A percentile compares a stretch with the other conserved stretches of the same genome.
Evolutionary conservation across 2,888 invertebrate genomes (phyloP).

Genomic region (Cephus spinipes): DNA sequence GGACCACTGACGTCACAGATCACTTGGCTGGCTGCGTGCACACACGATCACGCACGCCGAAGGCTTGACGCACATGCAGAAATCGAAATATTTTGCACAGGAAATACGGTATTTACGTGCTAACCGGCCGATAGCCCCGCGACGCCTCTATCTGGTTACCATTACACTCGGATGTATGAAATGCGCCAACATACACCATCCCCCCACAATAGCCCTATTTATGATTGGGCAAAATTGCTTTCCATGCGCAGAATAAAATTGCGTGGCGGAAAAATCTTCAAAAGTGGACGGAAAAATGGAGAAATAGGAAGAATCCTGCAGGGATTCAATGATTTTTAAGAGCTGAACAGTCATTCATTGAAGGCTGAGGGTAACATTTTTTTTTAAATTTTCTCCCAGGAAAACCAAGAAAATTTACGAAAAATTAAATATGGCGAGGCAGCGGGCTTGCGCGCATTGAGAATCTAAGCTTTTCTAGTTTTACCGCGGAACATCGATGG

Average conservation of each 20-base stretch:
- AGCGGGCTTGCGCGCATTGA: constrained; percentile 49
- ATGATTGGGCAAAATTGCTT: constrained; percentile 68
- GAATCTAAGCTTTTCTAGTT: constrained; percentile 14
- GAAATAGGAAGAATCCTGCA: background rate
- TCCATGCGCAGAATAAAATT: constrained; percentile 68
- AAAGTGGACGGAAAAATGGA: constrained; percentile 25
- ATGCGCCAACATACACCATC: constrained; percentile 64
- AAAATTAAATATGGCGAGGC: constrained; percentile 61
- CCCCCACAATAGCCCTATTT: constrained; percentile 68
- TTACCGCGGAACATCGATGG: constrained; percentile 16
- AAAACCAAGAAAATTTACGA: constrained; percentile 49
- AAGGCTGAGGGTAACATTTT: constrained; percentile 1
- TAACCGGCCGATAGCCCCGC: constrained; percentile 63
- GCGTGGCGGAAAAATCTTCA: constrained; percentile 63
- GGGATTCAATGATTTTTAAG: background rate
- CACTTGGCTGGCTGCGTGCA: constrained; percentile 46
- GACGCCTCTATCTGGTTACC: constrained; percentile 66
- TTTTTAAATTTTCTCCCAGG: constrained; percentile 30
- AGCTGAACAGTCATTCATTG: background rate
- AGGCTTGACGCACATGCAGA: constrained; percentile 19
- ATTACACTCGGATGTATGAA: constrained; percentile 67
- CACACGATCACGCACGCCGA: constrained; percentile 31
- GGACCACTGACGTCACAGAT: constrained; percentile 63
- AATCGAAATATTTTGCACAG: constrained; percentile 31
- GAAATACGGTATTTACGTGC: constrained; percentile 59